phyloP scores from a whole-genome alignment of 2,888 invertebrate species.

The Amphipoea oculea region DNA sequence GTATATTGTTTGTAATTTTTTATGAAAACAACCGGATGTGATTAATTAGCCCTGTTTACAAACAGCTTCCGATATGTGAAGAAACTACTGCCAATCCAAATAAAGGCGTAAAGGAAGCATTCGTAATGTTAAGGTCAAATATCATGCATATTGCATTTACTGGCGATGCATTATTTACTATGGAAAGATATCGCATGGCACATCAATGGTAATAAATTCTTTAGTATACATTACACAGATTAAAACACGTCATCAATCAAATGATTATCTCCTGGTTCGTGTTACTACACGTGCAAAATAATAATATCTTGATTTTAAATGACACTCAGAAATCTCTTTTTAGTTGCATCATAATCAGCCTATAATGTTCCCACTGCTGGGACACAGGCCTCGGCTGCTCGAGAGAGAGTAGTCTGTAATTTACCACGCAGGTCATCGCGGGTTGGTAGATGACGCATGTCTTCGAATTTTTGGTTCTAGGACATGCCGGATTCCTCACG shows the following conservation, averaged over 20 bases:
- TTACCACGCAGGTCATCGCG: neutral
- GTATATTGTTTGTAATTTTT: neutral
- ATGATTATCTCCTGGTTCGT: neutral
- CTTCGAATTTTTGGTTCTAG: neutral
- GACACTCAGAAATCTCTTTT: neutral
- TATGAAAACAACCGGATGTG: constrained; percentile 7
- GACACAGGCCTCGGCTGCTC: neutral
- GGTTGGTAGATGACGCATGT: neutral
- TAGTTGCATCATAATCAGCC: neutral
- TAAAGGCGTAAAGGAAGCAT: constrained; percentile 42
- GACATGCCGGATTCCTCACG: no score
- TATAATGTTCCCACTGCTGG: neutral
- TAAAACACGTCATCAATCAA: neutral
- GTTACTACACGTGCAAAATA: neutral
- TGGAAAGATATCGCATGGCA: constrained; percentile 22
- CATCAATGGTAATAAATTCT: constrained; percentile 7
- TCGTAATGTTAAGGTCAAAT: constrained; percentile 39
- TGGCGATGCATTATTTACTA: constrained; percentile 18
- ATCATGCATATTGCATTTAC: constrained; percentile 3
- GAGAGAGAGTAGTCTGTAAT: neutral
- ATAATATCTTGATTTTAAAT: neutral
- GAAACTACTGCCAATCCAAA: constrained; percentile 26
- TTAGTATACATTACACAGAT: neutral
- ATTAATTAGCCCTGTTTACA: neutral
- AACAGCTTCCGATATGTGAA: constrained; percentile 13